A percentile compares a stretch with the other conserved stretches of the same genome.
Evolutionary conservation across 2,113 vertebrate species (phyloP).

Genomic region (Brevimyrus niger): DNA sequence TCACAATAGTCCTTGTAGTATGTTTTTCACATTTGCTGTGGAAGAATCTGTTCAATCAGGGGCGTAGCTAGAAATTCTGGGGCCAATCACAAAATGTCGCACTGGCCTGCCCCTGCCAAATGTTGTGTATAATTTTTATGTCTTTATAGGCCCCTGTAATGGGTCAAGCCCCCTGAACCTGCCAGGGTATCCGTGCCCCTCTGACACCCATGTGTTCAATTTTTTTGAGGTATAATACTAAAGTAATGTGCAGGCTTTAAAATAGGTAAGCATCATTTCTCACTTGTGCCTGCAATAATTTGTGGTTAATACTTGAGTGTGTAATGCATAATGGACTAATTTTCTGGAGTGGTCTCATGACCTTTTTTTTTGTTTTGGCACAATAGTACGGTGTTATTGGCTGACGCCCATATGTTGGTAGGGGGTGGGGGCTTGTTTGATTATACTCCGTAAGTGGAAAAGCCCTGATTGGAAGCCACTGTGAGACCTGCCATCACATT

Average conservation of each 20-base stretch:
- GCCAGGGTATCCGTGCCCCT: not conserved
- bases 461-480: not conserved
- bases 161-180: not conserved
- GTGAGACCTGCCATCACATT: conserved; percentile 16
- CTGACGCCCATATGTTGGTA: conserved; percentile 33
- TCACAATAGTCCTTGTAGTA: not conserved
- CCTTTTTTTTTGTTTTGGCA: conserved; percentile 27
- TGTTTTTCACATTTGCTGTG: not conserved
- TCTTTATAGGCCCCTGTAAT: not conserved
- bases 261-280: not conserved
- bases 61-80: not conserved
- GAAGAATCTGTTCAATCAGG: not conserved
- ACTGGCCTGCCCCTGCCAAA: not conserved
- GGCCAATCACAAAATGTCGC: not conserved
- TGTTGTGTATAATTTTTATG: not conserved
- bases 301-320: not conserved
- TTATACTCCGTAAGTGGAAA: conserved; percentile 12
- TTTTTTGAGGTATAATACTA: not conserved
- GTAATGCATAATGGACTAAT: not conserved
- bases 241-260: not conserved
- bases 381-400: conserved; percentile 41
- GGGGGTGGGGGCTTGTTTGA: conserved; percentile 23
- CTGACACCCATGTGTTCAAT: not conserved
- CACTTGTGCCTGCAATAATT: not conserved
- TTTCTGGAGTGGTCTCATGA: not conserved